phyloP scores from a whole-genome alignment of 2,888 invertebrate genomes.

The Synanthedon andrenaeformis region DNA sequence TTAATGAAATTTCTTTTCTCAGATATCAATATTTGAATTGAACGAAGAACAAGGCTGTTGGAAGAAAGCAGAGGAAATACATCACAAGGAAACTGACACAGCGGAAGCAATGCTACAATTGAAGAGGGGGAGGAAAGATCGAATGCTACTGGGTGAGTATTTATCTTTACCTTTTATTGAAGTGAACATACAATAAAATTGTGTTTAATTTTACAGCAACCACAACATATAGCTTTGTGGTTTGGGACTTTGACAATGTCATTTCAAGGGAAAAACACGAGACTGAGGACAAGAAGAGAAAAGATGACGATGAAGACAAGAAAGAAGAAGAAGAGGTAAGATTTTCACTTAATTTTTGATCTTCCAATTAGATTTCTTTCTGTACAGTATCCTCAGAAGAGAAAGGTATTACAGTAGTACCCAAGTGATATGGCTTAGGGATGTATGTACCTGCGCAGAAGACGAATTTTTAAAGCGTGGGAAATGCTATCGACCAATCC shows the following conservation, averaged over 20 bases:
- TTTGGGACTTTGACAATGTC: conserved; percentile 79
- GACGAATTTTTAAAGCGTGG: too few species aligned
- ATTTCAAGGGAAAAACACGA: conserved; percentile 47
- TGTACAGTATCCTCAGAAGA: too few species aligned
- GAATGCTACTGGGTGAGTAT: conserved; percentile 84
- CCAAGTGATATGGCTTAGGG: too few species aligned
- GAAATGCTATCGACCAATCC: too few species aligned
- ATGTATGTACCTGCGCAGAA: too few species aligned
- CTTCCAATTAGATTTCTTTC: background rate
- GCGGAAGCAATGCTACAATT: conserved; percentile 84
- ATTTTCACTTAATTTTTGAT: background rate
- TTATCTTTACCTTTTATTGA: conserved; percentile 10
- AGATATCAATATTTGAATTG: conserved; percentile 53
- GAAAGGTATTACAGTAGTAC: too few species aligned
- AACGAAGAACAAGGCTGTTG: conserved; percentile 70
- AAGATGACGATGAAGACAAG: conserved; percentile 23
- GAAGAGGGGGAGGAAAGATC: conserved; percentile 85
- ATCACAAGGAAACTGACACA: conserved; percentile 76
- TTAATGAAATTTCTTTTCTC: too few species aligned
- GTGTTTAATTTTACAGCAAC: conserved; percentile 61
- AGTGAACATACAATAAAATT: background rate
- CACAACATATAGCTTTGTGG: conserved; percentile 84
- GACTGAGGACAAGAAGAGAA: conserved; percentile 27
- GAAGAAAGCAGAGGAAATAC: conserved; percentile 72
- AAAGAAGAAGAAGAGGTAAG: conserved; percentile 27